Percentiles rank a stretch among this genome's conserved stretches.
phyloP scores from a whole-genome alignment of 2,113 vertebrate species.

The Bagarius yarrelli region DNA sequence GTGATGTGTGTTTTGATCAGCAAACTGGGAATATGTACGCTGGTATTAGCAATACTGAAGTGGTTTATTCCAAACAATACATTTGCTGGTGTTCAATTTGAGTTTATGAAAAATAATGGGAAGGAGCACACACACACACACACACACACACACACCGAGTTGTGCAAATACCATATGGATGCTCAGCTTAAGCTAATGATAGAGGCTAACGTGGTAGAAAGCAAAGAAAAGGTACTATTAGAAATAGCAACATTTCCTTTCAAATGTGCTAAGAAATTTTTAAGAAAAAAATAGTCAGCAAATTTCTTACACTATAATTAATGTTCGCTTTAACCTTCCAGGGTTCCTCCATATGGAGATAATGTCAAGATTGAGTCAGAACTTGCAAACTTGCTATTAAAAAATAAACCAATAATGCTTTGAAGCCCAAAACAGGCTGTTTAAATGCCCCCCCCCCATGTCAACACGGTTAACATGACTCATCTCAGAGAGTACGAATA shows the following conservation, averaged over 20 bases:
- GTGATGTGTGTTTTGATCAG: neutral
- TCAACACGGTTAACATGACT: neutral
- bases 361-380: neutral
- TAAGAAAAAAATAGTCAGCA: neutral
- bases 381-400: neutral
- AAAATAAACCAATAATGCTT: neutral
- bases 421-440: neutral
- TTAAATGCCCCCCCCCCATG: neutral
- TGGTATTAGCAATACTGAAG: neutral
- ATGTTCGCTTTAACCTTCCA: neutral
- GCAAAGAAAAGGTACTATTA: neutral
- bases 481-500: neutral
- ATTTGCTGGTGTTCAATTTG: neutral
- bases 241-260: neutral
- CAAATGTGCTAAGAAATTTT: neutral
- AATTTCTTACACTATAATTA: neutral
- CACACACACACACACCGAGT: neutral
- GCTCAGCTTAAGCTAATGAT: neutral
- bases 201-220: neutral
- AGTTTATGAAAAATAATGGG: neutral
- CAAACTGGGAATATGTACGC: conserved; percentile 1
- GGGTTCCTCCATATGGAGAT: neutral
- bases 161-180: neutral
- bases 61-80: neutral
- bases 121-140: neutral